A percentile compares a stretch with the other conserved stretches of the same genome.
phyloP scores from a whole-genome alignment of 2,888 invertebrate genomes.

The Lasioglossum zephyrum region DNA sequence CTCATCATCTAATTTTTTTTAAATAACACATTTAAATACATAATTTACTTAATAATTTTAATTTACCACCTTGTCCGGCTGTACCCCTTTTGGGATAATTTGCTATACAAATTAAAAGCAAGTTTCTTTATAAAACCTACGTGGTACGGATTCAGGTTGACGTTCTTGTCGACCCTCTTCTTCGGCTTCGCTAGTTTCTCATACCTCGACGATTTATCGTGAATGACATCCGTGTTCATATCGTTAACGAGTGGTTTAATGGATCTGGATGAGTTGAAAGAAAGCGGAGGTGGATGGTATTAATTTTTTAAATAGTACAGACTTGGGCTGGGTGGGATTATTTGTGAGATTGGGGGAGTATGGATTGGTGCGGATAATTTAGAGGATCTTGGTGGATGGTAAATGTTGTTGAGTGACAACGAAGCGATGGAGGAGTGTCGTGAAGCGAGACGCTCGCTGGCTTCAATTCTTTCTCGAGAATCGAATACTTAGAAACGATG shows the following conservation, averaged over 20 bases:
- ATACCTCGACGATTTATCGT: slow-evolving; percentile 49
- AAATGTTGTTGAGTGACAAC: slow-evolving; percentile 19
- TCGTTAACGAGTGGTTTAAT: slow-evolving; percentile 31
- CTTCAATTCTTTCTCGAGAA: slow-evolving; percentile 38
- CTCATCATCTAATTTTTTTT: too few species aligned
- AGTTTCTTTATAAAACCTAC: slow-evolving; percentile 36
- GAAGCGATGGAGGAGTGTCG: slow-evolving; percentile 21
- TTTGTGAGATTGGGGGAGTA: background rate
- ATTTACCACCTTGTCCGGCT: too few species aligned
- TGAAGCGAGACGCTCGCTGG: slow-evolving; percentile 13
- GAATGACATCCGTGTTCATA: slow-evolving; percentile 55
- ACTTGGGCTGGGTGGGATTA: background rate
- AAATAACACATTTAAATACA: too few species aligned
- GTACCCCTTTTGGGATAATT: background rate
- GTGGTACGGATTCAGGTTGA: slow-evolving; percentile 45
- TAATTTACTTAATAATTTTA: too few species aligned
- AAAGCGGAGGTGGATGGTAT: background rate
- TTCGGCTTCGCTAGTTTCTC: slow-evolving; percentile 65
- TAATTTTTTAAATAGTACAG: background rate
- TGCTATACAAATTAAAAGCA: background rate
- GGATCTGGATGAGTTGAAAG: background rate
- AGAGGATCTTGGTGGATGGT: background rate
- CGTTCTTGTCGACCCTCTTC: slow-evolving; percentile 53
- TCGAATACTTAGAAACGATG: background rate
- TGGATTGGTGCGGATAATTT: slow-evolving; percentile 16